A percentile compares a stretch with the other conserved stretches of the same genome.
Evolutionary conservation across 37 sponge, comb jelly and placozoan genomes (phyloP).

Genomic region (Spongilla lacustris): DNA sequence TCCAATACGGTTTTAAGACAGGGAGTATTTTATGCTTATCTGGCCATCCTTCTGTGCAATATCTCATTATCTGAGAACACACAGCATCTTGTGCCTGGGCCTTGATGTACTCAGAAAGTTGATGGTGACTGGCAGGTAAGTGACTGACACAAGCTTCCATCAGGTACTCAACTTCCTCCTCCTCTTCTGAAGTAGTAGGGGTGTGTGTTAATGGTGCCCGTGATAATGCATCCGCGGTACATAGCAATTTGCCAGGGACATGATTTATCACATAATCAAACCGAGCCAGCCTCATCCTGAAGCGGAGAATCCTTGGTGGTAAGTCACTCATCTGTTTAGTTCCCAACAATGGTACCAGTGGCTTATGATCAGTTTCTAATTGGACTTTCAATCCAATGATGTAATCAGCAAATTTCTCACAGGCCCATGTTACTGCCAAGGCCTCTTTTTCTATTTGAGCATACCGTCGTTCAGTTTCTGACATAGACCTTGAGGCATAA

Average conservation of each 20-base stretch:
- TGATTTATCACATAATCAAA: constrained; percentile 5
- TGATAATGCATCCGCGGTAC: constrained; percentile 39
- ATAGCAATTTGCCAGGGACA: constrained; percentile 31
- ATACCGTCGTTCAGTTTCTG: constrained; percentile 8
- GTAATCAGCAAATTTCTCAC: constrained; percentile 44
- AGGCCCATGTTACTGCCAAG: constrained; percentile 13
- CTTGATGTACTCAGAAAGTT: constrained; percentile 8
- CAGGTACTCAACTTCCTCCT: background rate
- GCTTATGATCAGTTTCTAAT: constrained; percentile 58
- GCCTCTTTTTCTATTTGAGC: constrained; percentile 1
- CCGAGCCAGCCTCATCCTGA: background rate
- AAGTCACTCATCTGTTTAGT: constrained; percentile 10
- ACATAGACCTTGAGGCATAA: constrained; percentile 4
- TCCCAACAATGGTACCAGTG: constrained; percentile 42
- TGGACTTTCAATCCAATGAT: constrained; percentile 13
- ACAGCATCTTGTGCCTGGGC: constrained; percentile 34
- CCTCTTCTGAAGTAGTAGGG: background rate
- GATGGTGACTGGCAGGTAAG: constrained; percentile 9
- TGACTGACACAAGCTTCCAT: background rate
- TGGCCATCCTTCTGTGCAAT: constrained; percentile 41
- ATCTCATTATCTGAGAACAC: constrained; percentile 10
- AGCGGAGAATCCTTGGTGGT: constrained; percentile 32
- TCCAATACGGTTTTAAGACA: constrained; percentile 26
- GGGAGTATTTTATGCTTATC: background rate
- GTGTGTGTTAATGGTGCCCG: constrained; percentile 13